These are phyloP conservation scores for Poecilia picta DNA, from an alignment of 2,797 vertebrate species.

Conservation along the genomic window DNA sequence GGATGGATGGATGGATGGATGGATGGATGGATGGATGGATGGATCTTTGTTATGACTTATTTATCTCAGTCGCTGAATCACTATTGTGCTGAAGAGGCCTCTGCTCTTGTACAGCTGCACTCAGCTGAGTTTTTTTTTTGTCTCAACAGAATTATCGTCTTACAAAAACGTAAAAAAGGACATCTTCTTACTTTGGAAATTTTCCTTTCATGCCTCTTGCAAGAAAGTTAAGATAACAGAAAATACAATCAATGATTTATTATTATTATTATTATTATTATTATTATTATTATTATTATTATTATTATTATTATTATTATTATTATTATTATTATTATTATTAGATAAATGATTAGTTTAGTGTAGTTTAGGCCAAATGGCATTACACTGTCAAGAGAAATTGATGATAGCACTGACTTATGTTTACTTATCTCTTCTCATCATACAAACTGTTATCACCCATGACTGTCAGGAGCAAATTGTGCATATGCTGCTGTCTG, in stretches of 20 bases:
- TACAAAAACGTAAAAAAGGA: not conserved
- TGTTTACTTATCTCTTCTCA: conserved; percentile 22
- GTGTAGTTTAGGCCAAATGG: not conserved
- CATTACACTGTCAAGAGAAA: not conserved
- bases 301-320: not conserved
- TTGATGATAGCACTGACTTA: not conserved
- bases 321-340: not conserved
- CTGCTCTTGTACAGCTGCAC: not conserved
- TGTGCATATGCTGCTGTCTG: conserved; percentile 36
- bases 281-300: not conserved
- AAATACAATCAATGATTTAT: not conserved
- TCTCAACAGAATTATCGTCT: too few relatives aligned
- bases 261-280: not conserved
- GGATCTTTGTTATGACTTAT: not conserved
- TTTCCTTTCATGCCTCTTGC: not conserved
- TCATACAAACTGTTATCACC: conserved; percentile 41
- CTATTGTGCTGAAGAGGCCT: not conserved
- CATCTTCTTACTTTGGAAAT: not conserved
- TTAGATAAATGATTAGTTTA: too few relatives aligned
- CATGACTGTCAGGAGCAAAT: conserved; percentile 42
- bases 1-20: too few relatives aligned
- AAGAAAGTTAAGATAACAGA: not conserved
- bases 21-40: not conserved
- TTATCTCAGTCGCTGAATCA: not conserved
- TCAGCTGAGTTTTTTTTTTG: not conserved